Evolutionary conservation across 2,113 vertebrate genomes (phyloP), one percentile per base, ranked within the genome.

Genomic region (Rhombomys opimus): DNA sequence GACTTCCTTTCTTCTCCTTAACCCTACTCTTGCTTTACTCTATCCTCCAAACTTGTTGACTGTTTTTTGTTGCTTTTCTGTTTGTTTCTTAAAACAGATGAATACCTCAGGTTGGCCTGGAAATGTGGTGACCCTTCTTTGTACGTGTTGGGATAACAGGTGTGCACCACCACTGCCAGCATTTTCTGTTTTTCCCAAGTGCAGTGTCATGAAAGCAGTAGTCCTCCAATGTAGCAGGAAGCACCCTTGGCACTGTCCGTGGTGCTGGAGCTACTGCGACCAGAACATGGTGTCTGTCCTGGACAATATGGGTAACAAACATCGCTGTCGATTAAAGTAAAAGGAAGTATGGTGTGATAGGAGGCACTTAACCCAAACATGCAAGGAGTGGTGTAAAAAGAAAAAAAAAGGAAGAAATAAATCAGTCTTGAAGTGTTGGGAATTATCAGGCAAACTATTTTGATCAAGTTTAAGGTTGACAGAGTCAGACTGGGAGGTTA

Each of bases 211-310:
- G 14, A 50, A 78, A 32, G 17, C 32, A 68, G 32, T 32, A 73
- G 70, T 38, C n/a, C 35, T 50, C 1, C 1, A 0, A 0, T 88
- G 72, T 61, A 35, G 81, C 18, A 59, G 52, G 1, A 38, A 63
- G 38, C 13, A 12, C 1, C 5, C 0, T 25, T 78, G 1, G 30
- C 6, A 84, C 77, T 97, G 63, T 93, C 92, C 86, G 41, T 94
- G 82, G 89, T 96, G 12, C 95, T 97, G 15, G 20, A 94, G 22
- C 82, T 87, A 14, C 14, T 89, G 18, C 46, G 20, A 20, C 50
- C 14, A 72, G 87, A 50, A 73, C 57, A 25, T 5, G 72, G 57
- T 0, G 12, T 57, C 38, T 72, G 94, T 10, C 25, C 0, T 54
- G 32, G 75, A 90, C 23, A 35, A n/a, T 38, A 30, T 38, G 46